Conservation (phyloP, 2,797 vertebrate species). For the Arnoldichthys spilopterus region DNA sequence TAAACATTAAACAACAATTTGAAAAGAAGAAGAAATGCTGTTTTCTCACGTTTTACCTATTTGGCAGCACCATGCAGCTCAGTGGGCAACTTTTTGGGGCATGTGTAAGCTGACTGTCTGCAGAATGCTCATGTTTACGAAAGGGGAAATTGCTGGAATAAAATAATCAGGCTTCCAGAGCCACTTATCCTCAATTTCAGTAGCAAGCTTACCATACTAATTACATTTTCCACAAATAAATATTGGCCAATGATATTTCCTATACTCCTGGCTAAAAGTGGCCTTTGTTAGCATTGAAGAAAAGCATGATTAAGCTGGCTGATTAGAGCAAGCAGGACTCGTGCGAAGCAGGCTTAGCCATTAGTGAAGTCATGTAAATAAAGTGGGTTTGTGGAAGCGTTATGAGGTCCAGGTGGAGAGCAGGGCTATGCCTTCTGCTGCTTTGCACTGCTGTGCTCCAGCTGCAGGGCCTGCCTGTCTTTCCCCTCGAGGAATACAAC, state of each 20-base stretch:
- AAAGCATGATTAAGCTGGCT: slow-evolving; percentile 50
- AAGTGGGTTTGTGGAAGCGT: slow-evolving; percentile 41
- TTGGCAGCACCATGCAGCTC: no score
- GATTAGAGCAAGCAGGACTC: slow-evolving; percentile 39
- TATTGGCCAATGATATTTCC: neutral
- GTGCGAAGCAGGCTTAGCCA: slow-evolving; percentile 47
- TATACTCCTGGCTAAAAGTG: neutral
- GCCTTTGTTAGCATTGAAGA: slow-evolving; percentile 39
- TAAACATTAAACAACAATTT: no score
- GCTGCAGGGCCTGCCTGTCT: neutral
- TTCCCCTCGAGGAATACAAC: slow-evolving; percentile 32
- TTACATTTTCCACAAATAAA: no score
- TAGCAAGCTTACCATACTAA: no score
- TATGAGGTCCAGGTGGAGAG: slow-evolving; percentile 4
- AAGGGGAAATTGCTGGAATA: no score
- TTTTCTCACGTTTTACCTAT: no score
- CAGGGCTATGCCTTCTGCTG: slow-evolving; percentile 22
- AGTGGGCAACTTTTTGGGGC: no score
- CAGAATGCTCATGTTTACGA: no score
- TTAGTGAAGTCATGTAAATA: slow-evolving; percentile 67
- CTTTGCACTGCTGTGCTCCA: neutral
- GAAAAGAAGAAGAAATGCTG: no score
- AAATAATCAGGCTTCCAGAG: no score
- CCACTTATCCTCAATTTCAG: no score
- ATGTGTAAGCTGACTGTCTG: no score